Evolutionary conservation across 1,140 invertebrate species (phyloP), one percentile per base, ranked within the genome.

Genomic region (Drosophila suzukii): DNA sequence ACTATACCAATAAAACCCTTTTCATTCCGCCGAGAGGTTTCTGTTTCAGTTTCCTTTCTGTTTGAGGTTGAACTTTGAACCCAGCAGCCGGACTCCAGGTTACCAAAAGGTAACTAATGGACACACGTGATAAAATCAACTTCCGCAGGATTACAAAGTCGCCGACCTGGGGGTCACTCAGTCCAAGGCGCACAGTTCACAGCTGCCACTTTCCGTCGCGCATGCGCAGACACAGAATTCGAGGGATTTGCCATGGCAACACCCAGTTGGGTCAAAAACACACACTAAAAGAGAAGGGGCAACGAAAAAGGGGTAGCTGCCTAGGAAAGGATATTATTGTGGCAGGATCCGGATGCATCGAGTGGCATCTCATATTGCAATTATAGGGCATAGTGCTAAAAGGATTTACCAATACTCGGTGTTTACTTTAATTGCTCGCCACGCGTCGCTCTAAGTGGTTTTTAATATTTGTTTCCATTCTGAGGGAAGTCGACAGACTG

Each of bases 101-200:
- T 56, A 76, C 51, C 41, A 6, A 77, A 80, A 73, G 68, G 73
- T 62, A 81, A 75, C 81, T 78, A 81, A 85, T 85, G 76, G 84
- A 76, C 56, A 74, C 79, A 72, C 83, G 79, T 88, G 83, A 83
- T 88, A 83, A 68, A 76, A 71, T 79, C 84, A 83, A 88, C 83
- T 88, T 88, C 83, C 83, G 83, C 83, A 88, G 83, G 83, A 88
- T 88, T 88, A 88, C 75, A 82, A 59, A 60, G 66, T 66, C 70
- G 73, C 65, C 62, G 82, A 72, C 68, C 77, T 54, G 71, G 49
- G 43, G 63, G 66, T 67, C 53, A 65, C 8, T 24, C 1, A 66
- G 20, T 39, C n/a, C 36, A 34, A n/a, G 8, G 34, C 32, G 17
- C 13, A 30, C 58, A n/a, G 5, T n/a, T 49, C 47, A 55, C 83